phyloP scores from a whole-genome alignment of 2,113 vertebrate species.

The human (Homo sapiens) region GRCh38 chr14:102414001-102414500 shows the following conservation, averaged over 20 bases:
- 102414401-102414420: background rate
- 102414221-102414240: background rate
- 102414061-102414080: background rate
- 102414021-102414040: background rate
- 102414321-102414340: no score
- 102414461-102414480: background rate
- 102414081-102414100: background rate
- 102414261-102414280: background rate
- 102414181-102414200: background rate
- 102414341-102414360: background rate
- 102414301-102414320: no score
- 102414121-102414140: background rate
- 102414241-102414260: no score
- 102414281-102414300: background rate
- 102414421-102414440: no score
- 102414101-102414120: background rate
- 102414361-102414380: background rate
- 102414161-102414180: background rate
- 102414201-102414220: background rate
- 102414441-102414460: background rate
- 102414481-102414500: background rate
- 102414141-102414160: background rate
- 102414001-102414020: background rate
- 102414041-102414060: background rate
- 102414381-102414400: background rate